phyloP scores from a whole-genome alignment of 2,888 invertebrate genomes.

The Entomobrya proxima region DNA sequence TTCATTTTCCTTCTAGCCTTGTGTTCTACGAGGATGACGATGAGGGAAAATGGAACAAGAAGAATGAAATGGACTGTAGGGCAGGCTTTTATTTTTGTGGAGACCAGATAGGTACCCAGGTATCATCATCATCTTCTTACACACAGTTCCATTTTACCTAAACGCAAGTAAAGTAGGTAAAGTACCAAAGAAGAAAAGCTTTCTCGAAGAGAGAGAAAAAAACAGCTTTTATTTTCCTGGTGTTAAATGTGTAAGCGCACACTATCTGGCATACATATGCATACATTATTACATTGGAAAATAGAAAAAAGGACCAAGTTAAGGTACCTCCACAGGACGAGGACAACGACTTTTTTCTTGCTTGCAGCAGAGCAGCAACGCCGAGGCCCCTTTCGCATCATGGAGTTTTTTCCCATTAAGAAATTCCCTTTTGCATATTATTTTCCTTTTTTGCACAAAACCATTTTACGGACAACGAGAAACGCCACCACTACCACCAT shows the following conservation, averaged over 20 bases:
- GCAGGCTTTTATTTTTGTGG: neutral
- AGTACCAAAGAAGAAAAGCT: too few relatives aligned
- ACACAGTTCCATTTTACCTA: too few relatives aligned
- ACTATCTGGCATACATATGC: too few relatives aligned
- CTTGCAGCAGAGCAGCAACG: too few relatives aligned
- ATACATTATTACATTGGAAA: too few relatives aligned
- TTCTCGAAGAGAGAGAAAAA: too few relatives aligned
- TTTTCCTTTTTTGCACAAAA: constrained; percentile 36
- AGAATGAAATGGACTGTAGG: neutral
- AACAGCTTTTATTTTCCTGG: too few relatives aligned
- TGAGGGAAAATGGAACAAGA: neutral
- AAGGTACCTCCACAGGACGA: neutral
- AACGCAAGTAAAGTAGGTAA: too few relatives aligned
- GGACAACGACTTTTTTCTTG: neutral
- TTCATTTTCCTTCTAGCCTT: constrained; percentile 12
- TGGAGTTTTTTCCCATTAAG: constrained; percentile 59
- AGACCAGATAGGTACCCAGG: neutral
- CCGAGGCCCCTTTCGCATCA: constrained; percentile 51
- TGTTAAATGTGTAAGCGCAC: too few relatives aligned
- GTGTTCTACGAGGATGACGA: neutral
- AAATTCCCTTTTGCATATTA: constrained; percentile 66
- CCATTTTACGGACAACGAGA: neutral
- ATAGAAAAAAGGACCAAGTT: neutral
- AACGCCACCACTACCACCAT: neutral
- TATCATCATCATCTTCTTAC: neutral